Conservation (phyloP, 2,888 invertebrate species). For the Drosophila phalerata region DNA sequence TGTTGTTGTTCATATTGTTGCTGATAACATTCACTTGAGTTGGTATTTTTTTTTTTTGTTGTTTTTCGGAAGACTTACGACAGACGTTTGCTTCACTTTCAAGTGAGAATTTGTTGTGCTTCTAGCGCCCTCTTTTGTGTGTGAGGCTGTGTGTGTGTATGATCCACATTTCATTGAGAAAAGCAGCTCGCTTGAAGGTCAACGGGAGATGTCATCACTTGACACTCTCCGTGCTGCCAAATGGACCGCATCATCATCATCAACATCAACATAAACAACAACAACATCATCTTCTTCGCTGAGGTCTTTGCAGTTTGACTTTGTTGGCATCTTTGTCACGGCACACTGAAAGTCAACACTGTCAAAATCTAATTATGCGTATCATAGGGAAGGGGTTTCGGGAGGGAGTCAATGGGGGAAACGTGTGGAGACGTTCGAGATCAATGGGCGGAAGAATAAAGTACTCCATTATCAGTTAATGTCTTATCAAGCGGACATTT, state of each 20-base stretch:
- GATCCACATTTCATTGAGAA: slow-evolving; percentile 63
- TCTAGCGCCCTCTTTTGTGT: neutral
- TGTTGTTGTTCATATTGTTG: slow-evolving; percentile 1
- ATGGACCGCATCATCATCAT: slow-evolving; percentile 54
- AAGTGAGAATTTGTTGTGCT: slow-evolving; percentile 29
- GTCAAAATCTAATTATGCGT: slow-evolving; percentile 70
- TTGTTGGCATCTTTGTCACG: slow-evolving; percentile 29
- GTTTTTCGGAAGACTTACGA: slow-evolving; percentile 28
- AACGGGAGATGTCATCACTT: slow-evolving; percentile 64
- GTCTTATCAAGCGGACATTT: slow-evolving; percentile 23
- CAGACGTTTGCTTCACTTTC: slow-evolving; percentile 36
- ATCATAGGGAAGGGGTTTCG: slow-evolving; percentile 35
- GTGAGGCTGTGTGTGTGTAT: slow-evolving; percentile 10
- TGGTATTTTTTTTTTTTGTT: slow-evolving; percentile 5
- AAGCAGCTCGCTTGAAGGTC: slow-evolving; percentile 57
- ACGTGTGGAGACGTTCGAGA: slow-evolving; percentile 21
- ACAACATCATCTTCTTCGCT: slow-evolving; percentile 1
- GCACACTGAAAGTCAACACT: slow-evolving; percentile 38
- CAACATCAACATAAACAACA: slow-evolving; percentile 15
- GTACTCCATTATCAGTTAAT: slow-evolving; percentile 10
- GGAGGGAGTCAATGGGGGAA: neutral
- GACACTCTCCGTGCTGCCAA: slow-evolving; percentile 44
- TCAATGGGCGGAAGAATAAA: slow-evolving; percentile 27
- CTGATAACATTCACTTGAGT: slow-evolving; percentile 53
- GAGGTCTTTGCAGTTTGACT: slow-evolving; percentile 1